Conservation (phyloP, 2,113 vertebrate species). For the Hydrochoerus hydrochaeris region DNA sequence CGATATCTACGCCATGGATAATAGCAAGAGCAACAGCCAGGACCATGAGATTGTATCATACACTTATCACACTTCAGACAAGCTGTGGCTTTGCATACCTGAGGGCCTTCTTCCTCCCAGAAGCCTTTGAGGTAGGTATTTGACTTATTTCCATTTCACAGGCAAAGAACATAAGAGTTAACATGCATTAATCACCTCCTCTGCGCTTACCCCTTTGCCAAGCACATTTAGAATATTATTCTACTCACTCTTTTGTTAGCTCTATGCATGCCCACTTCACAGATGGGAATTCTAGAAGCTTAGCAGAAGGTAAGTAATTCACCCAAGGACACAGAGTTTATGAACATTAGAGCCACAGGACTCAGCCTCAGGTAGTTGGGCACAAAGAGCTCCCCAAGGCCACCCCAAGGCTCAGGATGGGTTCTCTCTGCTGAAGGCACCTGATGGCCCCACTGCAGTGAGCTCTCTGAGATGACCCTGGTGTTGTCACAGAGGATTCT, state of each 20-base stretch:
- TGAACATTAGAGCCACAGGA: background rate
- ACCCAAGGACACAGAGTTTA: background rate
- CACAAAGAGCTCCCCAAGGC: rapidly evolving
- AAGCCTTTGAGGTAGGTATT: background rate
- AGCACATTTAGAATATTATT: rapidly evolving
- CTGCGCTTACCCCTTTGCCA: too few relatives aligned
- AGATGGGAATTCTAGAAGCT: background rate
- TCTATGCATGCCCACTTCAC: background rate
- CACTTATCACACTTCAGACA: rapidly evolving
- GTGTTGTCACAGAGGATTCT: background rate
- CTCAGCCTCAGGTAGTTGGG: background rate
- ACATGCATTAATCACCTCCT: rapidly evolving
- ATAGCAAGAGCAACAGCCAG: rapidly evolving
- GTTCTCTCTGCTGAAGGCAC: background rate
- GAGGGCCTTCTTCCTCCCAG: background rate
- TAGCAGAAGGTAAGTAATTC: background rate
- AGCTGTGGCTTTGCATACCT: rapidly evolving
- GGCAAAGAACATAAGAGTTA: background rate
- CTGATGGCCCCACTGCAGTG: rapidly evolving
- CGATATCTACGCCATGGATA: background rate
- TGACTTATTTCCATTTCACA: background rate
- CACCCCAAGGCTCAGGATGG: background rate
- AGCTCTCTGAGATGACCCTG: background rate
- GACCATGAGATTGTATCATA: rapidly evolving
- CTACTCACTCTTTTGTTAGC: background rate